A percentile compares a stretch with the other conserved stretches of the same genome.
phyloP scores from a whole-genome alignment of 2,797 vertebrate genomes.

The Prunella strophiata region DNA sequence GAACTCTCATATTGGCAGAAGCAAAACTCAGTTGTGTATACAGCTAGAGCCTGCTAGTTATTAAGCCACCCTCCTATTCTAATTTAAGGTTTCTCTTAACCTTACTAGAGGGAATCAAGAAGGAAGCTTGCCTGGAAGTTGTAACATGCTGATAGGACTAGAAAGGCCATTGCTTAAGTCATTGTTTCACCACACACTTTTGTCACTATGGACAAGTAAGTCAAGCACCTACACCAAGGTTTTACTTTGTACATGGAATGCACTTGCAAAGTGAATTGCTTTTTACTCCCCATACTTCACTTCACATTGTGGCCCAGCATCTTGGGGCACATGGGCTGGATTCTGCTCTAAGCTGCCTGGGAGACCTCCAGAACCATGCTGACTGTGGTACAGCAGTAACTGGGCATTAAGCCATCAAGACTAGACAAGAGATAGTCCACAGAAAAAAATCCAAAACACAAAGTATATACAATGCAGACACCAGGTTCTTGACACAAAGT shows the following conservation, averaged over 20 bases:
- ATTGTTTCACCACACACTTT: not conserved
- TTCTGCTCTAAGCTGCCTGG: not conserved
- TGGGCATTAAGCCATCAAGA: not conserved
- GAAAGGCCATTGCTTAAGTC: fast-evolving
- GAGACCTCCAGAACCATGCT: not conserved
- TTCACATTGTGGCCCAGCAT: not conserved
- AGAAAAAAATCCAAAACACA: not conserved
- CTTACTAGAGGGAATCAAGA: not conserved
- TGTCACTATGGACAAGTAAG: not conserved
- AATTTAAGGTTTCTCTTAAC: not conserved
- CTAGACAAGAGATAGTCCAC: not conserved
- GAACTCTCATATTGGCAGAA: not conserved
- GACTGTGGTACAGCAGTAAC: not conserved
- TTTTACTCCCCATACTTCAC: not conserved
- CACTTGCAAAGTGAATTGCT: not conserved
- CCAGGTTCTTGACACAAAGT: not conserved
- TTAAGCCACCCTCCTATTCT: not conserved
- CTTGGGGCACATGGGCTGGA: not conserved
- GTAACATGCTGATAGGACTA: fast-evolving
- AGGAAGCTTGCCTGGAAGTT: not conserved
- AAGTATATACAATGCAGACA: not conserved
- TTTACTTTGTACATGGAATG: not conserved
- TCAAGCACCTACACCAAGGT: not conserved
- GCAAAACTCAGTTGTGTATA: not conserved
- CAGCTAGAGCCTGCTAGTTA: not conserved